Percentiles rank a stretch among this genome's conserved stretches.
These are phyloP conservation scores for Amblyjoppa fuscipennis DNA, from an alignment of 2,888 invertebrate genomes.

Conservation along the genomic window DNA sequence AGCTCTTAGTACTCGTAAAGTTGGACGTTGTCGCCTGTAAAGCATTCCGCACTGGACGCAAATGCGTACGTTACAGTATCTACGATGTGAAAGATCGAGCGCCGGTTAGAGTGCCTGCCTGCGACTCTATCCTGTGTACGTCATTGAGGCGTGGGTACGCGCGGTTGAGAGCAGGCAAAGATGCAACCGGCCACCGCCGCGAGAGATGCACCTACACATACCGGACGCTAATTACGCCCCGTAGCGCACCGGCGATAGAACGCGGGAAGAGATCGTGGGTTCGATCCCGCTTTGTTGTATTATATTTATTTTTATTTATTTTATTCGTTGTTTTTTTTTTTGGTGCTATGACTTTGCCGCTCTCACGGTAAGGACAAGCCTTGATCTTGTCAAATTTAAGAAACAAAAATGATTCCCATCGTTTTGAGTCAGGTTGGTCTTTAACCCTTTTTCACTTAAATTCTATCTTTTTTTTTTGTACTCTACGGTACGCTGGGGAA, in stretches of 20 bases:
- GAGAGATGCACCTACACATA: slow-evolving; percentile 67
- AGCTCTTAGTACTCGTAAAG: slow-evolving; percentile 55
- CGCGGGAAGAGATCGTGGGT: slow-evolving; percentile 39
- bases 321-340: neutral
- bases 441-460: neutral
- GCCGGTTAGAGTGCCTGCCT: slow-evolving; percentile 12
- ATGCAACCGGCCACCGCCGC: slow-evolving; percentile 42
- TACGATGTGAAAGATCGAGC: slow-evolving; percentile 43
- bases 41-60: slow-evolving; percentile 64
- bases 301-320: slow-evolving; percentile 32
- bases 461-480: neutral
- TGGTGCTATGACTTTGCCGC: slow-evolving; percentile 31
- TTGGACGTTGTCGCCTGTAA: slow-evolving; percentile 48
- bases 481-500: neutral
- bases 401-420: neutral
- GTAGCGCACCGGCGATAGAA: slow-evolving; percentile 53
- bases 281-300: slow-evolving; percentile 47
- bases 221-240: slow-evolving; percentile 67
- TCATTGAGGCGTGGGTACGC: slow-evolving; percentile 56
- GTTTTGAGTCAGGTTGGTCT: neutral
- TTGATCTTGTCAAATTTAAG: neutral
- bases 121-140: slow-evolving; percentile 15
- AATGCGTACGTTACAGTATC: slow-evolving; percentile 50
- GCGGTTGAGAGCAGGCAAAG: slow-evolving; percentile 25
- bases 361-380: slow-evolving; percentile 37